Conservation (phyloP, 1,140 invertebrate species). For the Drosophila lini region DNA sequence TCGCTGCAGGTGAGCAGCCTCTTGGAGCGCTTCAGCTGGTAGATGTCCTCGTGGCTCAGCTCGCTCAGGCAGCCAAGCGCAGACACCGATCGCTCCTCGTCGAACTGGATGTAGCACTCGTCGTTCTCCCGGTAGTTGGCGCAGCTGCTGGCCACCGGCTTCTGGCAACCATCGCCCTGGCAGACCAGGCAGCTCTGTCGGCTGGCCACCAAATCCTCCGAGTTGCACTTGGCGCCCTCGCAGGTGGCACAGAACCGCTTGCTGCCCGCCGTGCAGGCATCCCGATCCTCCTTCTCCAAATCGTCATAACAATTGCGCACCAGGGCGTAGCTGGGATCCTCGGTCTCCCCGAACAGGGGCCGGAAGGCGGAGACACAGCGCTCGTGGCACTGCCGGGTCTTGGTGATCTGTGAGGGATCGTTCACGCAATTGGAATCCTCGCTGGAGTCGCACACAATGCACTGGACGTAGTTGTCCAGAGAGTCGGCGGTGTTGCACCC, state of each 20-base stretch:
- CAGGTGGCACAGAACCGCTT: constrained; percentile 60
- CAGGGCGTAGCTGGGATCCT: constrained; percentile 62
- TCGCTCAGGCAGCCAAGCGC: constrained; percentile 62
- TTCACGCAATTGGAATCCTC: constrained; percentile 42
- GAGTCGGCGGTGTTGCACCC: constrained; percentile 69
- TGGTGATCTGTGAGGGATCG: constrained; percentile 24
- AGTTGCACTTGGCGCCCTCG: constrained; percentile 56
- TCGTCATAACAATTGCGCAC: constrained; percentile 71
- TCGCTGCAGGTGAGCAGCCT: constrained; percentile 56
- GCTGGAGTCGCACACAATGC: constrained; percentile 68
- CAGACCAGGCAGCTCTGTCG: constrained; percentile 69
- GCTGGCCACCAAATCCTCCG: constrained; percentile 49
- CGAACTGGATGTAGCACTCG: constrained; percentile 66
- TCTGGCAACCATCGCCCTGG: constrained; percentile 63
- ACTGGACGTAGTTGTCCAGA: constrained; percentile 59
- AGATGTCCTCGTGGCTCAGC: constrained; percentile 59
- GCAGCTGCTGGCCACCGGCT: constrained; percentile 39
- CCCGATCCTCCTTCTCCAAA: constrained; percentile 62
- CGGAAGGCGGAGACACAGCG: constrained; percentile 68
- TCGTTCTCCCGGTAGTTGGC: constrained; percentile 62
- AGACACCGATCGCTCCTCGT: constrained; percentile 55
- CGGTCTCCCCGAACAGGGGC: constrained; percentile 41
- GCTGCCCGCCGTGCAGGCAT: constrained; percentile 40
- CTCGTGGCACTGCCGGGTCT: constrained; percentile 60
- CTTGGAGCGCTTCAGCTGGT: constrained; percentile 51